Conservation (phyloP, 2,113 vertebrate genomes). For the Rhinolophus sinicus region DNA sequence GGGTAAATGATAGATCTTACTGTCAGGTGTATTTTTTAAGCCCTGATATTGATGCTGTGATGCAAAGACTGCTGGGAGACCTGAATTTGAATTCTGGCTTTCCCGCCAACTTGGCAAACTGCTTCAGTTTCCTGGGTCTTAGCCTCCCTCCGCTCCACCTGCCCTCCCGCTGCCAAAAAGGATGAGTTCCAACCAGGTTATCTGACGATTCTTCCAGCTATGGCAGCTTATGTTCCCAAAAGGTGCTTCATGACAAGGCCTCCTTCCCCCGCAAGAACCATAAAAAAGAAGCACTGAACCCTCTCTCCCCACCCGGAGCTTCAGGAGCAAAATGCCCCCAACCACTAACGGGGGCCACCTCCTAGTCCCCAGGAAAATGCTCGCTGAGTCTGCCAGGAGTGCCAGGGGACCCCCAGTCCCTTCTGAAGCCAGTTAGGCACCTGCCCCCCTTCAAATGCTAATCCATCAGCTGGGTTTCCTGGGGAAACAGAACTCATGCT, state of each 20-base stretch:
- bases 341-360: neutral
- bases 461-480: conserved; percentile 30
- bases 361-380: neutral
- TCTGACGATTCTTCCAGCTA: neutral
- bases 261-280: neutral
- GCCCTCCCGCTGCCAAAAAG: neutral
- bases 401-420: neutral
- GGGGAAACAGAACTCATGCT: conserved; percentile 34
- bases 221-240: neutral
- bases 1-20: neutral
- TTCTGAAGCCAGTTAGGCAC: neutral
- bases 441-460: neutral
- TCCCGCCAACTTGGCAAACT: neutral
- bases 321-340: neutral
- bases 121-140: neutral
- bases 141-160: neutral
- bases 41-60: too few relatives aligned
- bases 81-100: neutral
- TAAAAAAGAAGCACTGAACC: too few relatives aligned
- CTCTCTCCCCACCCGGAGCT: neutral
- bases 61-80: neutral
- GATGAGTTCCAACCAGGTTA: too few relatives aligned
- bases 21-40: neutral
- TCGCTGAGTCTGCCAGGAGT: neutral
- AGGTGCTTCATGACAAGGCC: neutral